phyloP scores from a whole-genome alignment of 2,888 invertebrate species.

The Poecilus cupreus region DNA sequence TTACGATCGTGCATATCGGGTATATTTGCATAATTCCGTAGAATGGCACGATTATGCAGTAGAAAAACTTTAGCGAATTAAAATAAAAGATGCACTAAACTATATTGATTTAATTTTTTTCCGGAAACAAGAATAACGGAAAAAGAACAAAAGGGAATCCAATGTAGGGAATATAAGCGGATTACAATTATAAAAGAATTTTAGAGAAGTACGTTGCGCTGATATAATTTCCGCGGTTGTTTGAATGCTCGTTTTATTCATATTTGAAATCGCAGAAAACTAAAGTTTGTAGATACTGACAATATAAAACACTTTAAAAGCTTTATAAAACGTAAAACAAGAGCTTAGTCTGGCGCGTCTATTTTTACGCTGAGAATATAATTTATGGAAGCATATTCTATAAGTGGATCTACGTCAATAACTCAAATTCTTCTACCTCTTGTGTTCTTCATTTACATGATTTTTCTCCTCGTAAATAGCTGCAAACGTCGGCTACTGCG shows the following conservation, averaged over 20 bases:
- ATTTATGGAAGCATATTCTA: slow-evolving; percentile 49
- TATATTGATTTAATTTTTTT: slow-evolving; percentile 3
- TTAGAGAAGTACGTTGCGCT: background rate
- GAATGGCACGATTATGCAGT: no score
- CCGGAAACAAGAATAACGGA: background rate
- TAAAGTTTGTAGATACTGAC: slow-evolving; percentile 28
- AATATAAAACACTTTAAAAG: slow-evolving; percentile 51
- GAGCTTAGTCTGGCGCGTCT: background rate
- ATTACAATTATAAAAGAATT: slow-evolving; percentile 38
- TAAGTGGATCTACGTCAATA: slow-evolving; percentile 52
- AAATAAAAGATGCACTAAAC: background rate
- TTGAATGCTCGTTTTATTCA: background rate
- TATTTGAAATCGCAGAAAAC: background rate
- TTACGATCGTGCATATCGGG: no score
- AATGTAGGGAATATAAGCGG: slow-evolving; percentile 7
- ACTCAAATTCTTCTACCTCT: slow-evolving; percentile 36
- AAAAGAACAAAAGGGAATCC: slow-evolving; percentile 4
- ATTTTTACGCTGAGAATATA: slow-evolving; percentile 47
- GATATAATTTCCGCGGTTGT: background rate
- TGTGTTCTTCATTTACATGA: slow-evolving; percentile 41
- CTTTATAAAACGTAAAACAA: slow-evolving; percentile 43
- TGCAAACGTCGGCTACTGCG: background rate
- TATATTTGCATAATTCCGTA: background rate
- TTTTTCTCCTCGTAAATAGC: slow-evolving; percentile 40
- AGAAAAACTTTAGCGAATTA: no score